Conservation (phyloP, 2,888 invertebrate species). For the Empis stercorea region DNA sequence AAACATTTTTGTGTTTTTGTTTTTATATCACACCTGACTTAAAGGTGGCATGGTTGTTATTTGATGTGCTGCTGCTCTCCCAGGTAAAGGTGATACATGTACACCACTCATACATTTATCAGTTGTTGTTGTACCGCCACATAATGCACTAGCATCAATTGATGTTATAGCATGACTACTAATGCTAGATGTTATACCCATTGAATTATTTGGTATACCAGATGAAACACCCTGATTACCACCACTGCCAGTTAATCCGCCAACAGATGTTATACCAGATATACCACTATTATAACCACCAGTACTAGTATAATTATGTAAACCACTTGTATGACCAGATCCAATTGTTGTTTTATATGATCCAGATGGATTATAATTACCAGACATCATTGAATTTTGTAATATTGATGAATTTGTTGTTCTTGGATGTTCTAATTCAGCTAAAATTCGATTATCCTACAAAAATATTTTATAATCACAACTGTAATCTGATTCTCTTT, state of each 20-base stretch:
- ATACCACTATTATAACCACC: slow-evolving; percentile 6
- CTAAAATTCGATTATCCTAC: slow-evolving; percentile 67
- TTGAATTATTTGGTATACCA: slow-evolving; percentile 21
- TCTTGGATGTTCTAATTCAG: slow-evolving; percentile 76
- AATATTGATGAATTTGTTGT: slow-evolving; percentile 31
- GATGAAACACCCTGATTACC: slow-evolving; percentile 8
- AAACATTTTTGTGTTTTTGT: background rate
- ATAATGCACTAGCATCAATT: slow-evolving; percentile 38
- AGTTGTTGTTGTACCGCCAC: slow-evolving; percentile 35
- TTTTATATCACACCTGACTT: slow-evolving; percentile 29
- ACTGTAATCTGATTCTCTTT: background rate
- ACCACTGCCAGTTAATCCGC: slow-evolving; percentile 26
- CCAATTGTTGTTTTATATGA: background rate
- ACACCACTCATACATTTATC: slow-evolving; percentile 37
- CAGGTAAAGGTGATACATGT: slow-evolving; percentile 31
- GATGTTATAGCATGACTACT: slow-evolving; percentile 51
- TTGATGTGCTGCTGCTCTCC: slow-evolving; percentile 37
- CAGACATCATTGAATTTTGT: slow-evolving; percentile 26
- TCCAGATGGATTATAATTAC: background rate
- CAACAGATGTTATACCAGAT: slow-evolving; percentile 7
- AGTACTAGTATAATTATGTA: slow-evolving; percentile 1
- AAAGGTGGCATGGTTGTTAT: slow-evolving; percentile 37
- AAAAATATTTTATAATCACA: slow-evolving; percentile 11
- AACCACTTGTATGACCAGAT: slow-evolving; percentile 1
- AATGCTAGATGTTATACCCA: slow-evolving; percentile 49